Conservation (phyloP, 1,140 invertebrate genomes). For the Aplysia californica region DNA sequence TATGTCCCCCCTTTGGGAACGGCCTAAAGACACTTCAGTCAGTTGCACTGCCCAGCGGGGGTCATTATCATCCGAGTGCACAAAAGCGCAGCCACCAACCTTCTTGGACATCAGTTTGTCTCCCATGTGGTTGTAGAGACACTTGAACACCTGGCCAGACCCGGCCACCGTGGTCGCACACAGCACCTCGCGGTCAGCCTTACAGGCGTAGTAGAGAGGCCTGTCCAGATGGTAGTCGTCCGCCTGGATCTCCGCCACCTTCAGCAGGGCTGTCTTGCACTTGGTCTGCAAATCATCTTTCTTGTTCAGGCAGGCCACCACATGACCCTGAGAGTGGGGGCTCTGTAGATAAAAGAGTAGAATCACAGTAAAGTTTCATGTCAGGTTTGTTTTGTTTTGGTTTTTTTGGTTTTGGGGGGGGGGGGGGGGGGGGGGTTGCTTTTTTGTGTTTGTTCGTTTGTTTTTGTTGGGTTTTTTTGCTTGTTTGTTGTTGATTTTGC, state of each 20-base stretch:
- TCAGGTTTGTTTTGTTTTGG: neutral
- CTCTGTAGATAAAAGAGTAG: constrained; percentile 37
- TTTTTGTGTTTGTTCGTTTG: too few species aligned
- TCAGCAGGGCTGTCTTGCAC: constrained; percentile 84
- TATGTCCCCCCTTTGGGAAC: too few species aligned
- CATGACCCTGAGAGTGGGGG: constrained; percentile 81
- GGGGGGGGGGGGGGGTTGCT: neutral
- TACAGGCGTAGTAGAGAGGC: constrained; percentile 90
- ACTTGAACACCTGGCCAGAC: constrained; percentile 88
- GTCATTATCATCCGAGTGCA: too few species aligned
- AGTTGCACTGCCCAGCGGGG: too few species aligned
- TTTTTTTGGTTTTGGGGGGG: neutral
- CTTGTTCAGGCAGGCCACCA: constrained; percentile 86
- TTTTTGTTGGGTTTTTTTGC: too few species aligned
- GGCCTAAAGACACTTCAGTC: too few species aligned
- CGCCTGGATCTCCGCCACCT: constrained; percentile 89
- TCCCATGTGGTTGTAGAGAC: constrained; percentile 84
- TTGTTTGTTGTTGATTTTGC: too few species aligned
- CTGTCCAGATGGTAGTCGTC: constrained; percentile 93
- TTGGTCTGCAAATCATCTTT: constrained; percentile 59
- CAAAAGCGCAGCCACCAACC: too few species aligned
- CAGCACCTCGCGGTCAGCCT: constrained; percentile 80
- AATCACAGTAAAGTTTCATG: too few species aligned
- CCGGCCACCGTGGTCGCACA: constrained; percentile 71
- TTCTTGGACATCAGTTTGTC: constrained; percentile 74